A percentile compares a stretch with the other conserved stretches of the same genome.
phyloP scores from a whole-genome alignment of 2,888 invertebrate species.

The Luperina nickerlii region DNA sequence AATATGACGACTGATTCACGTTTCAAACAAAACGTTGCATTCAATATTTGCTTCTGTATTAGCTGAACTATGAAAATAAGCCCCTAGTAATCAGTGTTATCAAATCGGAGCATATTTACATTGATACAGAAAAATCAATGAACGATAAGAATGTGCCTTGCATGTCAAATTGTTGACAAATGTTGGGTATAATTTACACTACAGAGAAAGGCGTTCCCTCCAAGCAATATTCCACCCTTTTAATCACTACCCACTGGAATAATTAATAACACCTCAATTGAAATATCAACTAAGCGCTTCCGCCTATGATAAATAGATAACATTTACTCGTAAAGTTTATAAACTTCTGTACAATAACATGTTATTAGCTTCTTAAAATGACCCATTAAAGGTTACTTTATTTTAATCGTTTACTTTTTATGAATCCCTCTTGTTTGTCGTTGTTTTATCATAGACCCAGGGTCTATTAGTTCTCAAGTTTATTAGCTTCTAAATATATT shows the following conservation, averaged over 20 bases:
- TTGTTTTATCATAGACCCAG: constrained; percentile 44
- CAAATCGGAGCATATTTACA: constrained; percentile 55
- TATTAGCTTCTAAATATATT: constrained; percentile 36
- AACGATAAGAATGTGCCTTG: constrained; percentile 74
- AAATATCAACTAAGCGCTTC: constrained; percentile 86
- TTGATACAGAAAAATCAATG: constrained; percentile 74
- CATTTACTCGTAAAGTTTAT: constrained; percentile 62
- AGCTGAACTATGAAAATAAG: constrained; percentile 63
- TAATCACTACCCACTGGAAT: constrained; percentile 85
- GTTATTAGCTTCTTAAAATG: constrained; percentile 58
- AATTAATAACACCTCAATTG: constrained; percentile 89
- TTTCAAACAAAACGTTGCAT: constrained; percentile 10
- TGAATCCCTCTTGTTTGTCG: constrained; percentile 39
- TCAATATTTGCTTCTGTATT: constrained; percentile 59
- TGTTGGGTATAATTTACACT: constrained; percentile 54
- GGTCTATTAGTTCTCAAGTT: constrained; percentile 43
- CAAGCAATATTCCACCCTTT: constrained; percentile 85
- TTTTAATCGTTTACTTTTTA: constrained; percentile 56
- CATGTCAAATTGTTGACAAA: constrained; percentile 65
- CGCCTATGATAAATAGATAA: constrained; percentile 78
- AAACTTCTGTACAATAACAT: constrained; percentile 62
- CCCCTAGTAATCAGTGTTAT: constrained; percentile 62
- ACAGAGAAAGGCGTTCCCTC: constrained; percentile 81
- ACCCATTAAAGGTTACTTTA: constrained; percentile 55
- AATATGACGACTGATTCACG: not conserved